Evolutionary conservation across 2,888 invertebrate genomes (phyloP).

Genomic region (Dynastes hyllus): DNA sequence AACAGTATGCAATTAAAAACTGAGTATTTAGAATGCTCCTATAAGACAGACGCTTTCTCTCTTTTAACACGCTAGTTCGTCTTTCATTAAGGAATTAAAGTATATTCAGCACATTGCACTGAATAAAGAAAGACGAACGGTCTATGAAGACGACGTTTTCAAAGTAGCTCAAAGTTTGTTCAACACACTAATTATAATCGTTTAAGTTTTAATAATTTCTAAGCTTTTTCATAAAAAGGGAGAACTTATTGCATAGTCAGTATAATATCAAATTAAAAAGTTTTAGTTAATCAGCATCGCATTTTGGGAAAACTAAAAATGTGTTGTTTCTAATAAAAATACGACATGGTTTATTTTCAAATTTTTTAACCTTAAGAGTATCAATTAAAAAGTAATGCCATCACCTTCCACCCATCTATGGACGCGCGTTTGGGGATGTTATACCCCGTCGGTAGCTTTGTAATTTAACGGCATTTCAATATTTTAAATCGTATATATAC

Average conservation of each 20-base stretch:
- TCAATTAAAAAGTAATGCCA: too few species aligned
- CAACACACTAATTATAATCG: constrained; percentile 37
- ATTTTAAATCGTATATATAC: too few species aligned
- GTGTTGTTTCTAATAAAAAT: too few species aligned
- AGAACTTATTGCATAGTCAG: background rate
- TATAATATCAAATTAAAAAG: background rate
- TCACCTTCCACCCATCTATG: too few species aligned
- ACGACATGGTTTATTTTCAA: too few species aligned
- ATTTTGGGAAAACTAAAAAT: background rate
- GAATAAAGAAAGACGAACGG: constrained; percentile 13
- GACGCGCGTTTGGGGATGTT: too few species aligned
- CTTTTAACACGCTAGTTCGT: constrained; percentile 25
- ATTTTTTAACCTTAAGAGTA: too few species aligned
- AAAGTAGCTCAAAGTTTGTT: constrained; percentile 26
- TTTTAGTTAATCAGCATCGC: background rate
- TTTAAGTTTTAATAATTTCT: background rate
- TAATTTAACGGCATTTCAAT: too few species aligned
- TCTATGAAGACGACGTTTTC: constrained; percentile 14
- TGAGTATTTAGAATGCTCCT: constrained; percentile 1
- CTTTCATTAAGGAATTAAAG: constrained; percentile 37
- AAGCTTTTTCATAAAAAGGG: background rate
- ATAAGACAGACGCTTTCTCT: constrained; percentile 2
- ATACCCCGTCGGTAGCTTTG: too few species aligned
- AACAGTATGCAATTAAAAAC: constrained; percentile 11
- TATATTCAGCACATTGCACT: constrained; percentile 12